A percentile compares a stretch with the other conserved stretches of the same genome.
Evolutionary conservation across 2,113 vertebrate genomes (phyloP).

Genomic region (Esox niger): DNA sequence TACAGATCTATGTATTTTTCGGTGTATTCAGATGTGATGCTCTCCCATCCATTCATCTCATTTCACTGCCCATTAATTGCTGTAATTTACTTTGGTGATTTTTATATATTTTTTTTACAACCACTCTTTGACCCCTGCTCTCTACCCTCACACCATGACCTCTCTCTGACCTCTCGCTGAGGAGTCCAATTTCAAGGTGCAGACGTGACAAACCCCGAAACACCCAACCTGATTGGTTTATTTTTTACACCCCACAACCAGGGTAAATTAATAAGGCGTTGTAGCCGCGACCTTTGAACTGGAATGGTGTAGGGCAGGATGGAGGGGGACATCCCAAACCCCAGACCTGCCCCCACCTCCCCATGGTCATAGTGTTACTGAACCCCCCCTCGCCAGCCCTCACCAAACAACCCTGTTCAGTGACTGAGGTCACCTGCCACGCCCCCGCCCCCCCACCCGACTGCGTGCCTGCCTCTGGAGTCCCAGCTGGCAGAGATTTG

Average conservation of each 20-base stretch:
- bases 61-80: conserved; percentile 54
- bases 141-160: not conserved
- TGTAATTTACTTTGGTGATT: conserved; percentile 64
- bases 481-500: conserved; percentile 91
- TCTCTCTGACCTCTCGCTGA: conserved; percentile 36
- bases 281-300: conserved; percentile 69
- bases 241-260: conserved; percentile 60
- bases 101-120: conserved; percentile 27
- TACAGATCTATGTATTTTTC: too few relatives aligned
- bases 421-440: not conserved
- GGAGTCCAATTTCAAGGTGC: too few relatives aligned
- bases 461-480: conserved; percentile 85
- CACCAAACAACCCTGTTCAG: conserved; percentile 29
- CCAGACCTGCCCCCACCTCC: not conserved
- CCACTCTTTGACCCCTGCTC: not conserved
- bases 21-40: too few relatives aligned
- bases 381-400: not conserved
- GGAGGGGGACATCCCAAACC: conserved; percentile 72
- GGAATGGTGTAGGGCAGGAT: conserved; percentile 13
- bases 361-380: conserved; percentile 35
- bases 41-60: conserved; percentile 36
- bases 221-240: too few relatives aligned
- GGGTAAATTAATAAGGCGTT: conserved; percentile 72
- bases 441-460: conserved; percentile 74
- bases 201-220: too few relatives aligned